Base-by-base conservation (phyloP, 2,888 invertebrate species). In the Mayetiola destructor region DNA sequence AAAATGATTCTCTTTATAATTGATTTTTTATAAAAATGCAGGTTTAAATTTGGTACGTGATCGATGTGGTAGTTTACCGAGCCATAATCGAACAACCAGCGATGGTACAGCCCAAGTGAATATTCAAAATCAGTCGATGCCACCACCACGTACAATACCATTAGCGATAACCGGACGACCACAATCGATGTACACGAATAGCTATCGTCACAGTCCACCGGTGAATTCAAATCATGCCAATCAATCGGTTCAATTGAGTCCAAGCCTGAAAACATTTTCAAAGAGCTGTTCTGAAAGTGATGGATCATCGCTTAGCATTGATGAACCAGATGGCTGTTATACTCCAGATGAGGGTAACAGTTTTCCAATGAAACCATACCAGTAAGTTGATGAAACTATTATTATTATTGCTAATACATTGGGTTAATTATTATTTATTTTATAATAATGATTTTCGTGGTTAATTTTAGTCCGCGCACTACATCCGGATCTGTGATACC, bases 41-140 rank as follows among this genome's bases (percentile, higher is more conserved):
- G 68, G 71, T 57, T 55, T 62, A 60, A 64, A 69, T 61, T 64
- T 63, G n/a, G 63, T 76, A 59, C 77, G 88, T 54, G 86, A 84
- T 64, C 78, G 89, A 59, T 86, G 87, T 69, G 89, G 88, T 70
- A 89, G 88, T 67, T 80, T 90, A 77, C 89, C 88, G 4, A 80
- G 85, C 14, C 76, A 88, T 60, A 79, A 84, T 36, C 77, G 84
- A 36, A 80, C 82, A 14, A 76, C 77, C 42, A 81, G 80, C 64
- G 84, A 83, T 66, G 48, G 48, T 27, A 77, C 80, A 59, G 72
- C 71, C 58, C 62, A 68, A 65, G 64, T 65, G 57, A 67, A 64
- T 48, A 65, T 66, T 39, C 62, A 61, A 52, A 40, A 42, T 64
- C 61, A 42, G 57, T 61, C 54, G 61, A 68, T 72, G 62, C 69